Percentiles rank a stretch among this genome's conserved stretches.
Conservation (phyloP, 2,113 vertebrate genomes). For the Oxyruncus cristatus region DNA sequence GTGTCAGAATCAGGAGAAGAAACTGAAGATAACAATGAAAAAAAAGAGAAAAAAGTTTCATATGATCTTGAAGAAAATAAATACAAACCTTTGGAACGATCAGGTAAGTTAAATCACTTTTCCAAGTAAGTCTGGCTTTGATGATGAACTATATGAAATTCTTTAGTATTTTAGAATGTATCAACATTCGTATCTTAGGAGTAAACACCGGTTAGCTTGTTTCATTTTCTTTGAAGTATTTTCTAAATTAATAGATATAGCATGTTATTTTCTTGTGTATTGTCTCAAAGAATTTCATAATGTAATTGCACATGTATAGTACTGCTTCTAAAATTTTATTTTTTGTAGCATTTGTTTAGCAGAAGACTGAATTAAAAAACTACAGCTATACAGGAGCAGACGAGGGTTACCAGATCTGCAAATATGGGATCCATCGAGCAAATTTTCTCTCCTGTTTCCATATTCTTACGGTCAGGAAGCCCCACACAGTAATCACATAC, state of each 20-base stretch:
- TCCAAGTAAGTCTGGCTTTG: background rate
- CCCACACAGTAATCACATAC: background rate
- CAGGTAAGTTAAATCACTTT: slow-evolving; percentile 77
- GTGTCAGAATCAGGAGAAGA: slow-evolving; percentile 80
- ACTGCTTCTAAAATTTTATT: background rate
- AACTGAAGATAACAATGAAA: slow-evolving; percentile 71
- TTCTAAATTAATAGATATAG: background rate
- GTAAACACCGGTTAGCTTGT: background rate
- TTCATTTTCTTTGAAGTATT: background rate
- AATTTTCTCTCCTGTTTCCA: background rate
- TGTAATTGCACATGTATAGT: background rate
- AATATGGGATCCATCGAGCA: background rate
- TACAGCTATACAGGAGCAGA: background rate
- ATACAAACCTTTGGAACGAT: slow-evolving; percentile 83
- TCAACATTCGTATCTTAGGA: background rate
- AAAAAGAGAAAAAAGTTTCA: slow-evolving; percentile 84
- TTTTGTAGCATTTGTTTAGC: background rate
- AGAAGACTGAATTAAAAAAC: background rate
- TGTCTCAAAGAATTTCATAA: background rate
- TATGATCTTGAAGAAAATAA: slow-evolving; percentile 80
- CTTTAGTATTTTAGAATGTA: background rate
- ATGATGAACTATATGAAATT: background rate
- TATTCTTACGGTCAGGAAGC: background rate
- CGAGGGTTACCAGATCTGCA: background rate
- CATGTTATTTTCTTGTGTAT: background rate